phyloP scores from a whole-genome alignment of 2,113 vertebrate species.

The Nothoprocta pentlandii region DNA sequence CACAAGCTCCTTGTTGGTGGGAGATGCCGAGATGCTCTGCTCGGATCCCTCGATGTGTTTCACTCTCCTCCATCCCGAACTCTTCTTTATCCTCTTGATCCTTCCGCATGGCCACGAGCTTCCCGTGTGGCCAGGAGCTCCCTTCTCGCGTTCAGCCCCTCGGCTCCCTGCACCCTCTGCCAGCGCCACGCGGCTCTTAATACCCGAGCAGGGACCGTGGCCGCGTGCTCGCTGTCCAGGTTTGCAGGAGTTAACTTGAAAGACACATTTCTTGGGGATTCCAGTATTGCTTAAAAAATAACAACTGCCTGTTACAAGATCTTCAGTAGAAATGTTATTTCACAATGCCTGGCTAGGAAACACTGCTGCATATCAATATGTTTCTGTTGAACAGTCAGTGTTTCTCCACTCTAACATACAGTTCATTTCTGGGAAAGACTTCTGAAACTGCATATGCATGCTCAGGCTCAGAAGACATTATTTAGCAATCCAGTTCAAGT shows the following conservation, averaged over 20 bases:
- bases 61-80: background rate
- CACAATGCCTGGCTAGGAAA: slow-evolving; percentile 35
- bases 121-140: accelerated
- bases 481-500: background rate
- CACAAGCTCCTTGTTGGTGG: accelerated
- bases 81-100: background rate
- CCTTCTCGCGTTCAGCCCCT: accelerated
- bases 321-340: slow-evolving; percentile 20
- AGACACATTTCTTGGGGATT: background rate
- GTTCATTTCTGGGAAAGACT: background rate
- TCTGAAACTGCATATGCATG: background rate
- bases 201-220: background rate
- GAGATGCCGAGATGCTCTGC: background rate
- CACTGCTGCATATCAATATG: background rate
- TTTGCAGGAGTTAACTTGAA: slow-evolving; percentile 41
- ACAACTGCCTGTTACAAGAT: background rate
- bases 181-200: background rate
- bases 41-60: background rate
- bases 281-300: slow-evolving; percentile 36
- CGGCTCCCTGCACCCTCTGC: accelerated
- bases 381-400: background rate
- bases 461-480: background rate
- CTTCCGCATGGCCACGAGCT: accelerated
- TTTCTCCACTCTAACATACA: background rate
- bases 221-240: background rate